phyloP scores from a whole-genome alignment of 2,113 vertebrate genomes.

The Lontra canadensis region DNA sequence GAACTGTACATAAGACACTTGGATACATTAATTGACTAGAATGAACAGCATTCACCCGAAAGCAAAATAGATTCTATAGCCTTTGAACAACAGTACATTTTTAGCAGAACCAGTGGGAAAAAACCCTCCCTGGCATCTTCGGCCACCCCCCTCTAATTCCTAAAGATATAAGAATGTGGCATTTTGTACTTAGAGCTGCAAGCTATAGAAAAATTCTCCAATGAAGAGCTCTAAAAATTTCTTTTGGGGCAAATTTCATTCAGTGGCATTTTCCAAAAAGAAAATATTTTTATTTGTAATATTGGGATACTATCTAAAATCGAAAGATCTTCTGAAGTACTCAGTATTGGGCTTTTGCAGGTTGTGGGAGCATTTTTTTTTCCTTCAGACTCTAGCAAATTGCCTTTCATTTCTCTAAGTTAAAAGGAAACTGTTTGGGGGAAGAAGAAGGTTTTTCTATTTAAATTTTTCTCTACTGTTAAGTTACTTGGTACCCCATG shows the following conservation, averaged over 20 bases:
- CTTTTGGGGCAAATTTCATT: not conserved
- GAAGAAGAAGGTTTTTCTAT: not conserved
- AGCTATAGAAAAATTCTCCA: not conserved
- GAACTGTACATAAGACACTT: not conserved
- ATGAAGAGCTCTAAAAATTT: not conserved
- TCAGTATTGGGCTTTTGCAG: not conserved
- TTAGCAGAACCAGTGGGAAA: not conserved
- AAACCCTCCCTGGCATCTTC: not conserved
- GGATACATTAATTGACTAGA: not conserved
- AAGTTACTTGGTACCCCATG: not conserved
- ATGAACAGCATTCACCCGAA: not conserved
- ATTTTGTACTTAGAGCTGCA: not conserved
- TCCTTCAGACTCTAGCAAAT: not conserved
- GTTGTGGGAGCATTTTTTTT: not conserved
- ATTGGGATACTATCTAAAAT: not conserved
- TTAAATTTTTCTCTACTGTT: not conserved
- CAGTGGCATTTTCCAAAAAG: not conserved
- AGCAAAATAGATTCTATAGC: not conserved
- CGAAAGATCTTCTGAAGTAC: not conserved
- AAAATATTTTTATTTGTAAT: not conserved
- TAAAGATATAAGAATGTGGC: not conserved
- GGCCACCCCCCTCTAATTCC: not conserved
- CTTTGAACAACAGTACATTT: not conserved
- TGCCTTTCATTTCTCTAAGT: conserved; percentile 1
- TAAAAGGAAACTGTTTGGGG: not conserved